Evolutionary conservation across 30 jellyfish, hydroid and myxozoan species (phyloP), one percentile per base, ranked within the genome.

Genomic region (Chrysaora quinquecirrha): DNA sequence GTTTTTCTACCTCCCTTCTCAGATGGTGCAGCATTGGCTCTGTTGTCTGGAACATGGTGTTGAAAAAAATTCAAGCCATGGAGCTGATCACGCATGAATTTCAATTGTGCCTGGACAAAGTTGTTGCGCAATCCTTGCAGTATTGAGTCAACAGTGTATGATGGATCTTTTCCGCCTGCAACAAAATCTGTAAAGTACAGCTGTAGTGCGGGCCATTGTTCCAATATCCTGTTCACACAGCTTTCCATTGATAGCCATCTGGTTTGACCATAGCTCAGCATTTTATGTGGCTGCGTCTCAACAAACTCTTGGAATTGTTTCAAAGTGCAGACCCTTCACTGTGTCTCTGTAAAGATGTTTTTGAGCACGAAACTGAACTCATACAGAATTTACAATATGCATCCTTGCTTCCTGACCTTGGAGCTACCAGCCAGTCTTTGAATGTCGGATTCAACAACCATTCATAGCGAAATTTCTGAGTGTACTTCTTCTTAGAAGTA

Each of bases 221-320:
- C 73, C 10, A 73, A 29, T 29, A 43, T 47, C 21, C 52, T 73
- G 30, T 29, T 33, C 14, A 48, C 34, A 4, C 74, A 73, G 30
- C 83, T 56, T 58, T 76, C 87, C 81, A 49, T 25, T 19, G 80
- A 76, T 22, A 76, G 81, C 87, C 87, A 76, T 50, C 82, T 54
- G 23, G 87, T 76, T 58, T 76, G 87, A 50, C 87, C 81, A 22
- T 20, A 54, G 81, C 87, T 76, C 27, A 52, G 87, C 65, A 76
- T 28, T 33, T 76, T 50, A 38, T 58, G 87, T 18, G 81, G 82
- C 56, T 56, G 24, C 34, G 32, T 25, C 58, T 49, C 87, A 58
- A 32, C 87, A 76, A 76, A 76, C 63, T 76, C 82, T 22, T 76
- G 80, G 28, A 50, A 50, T 25, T 52, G 62, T 35, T 16, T 25